Base-by-base conservation (phyloP, 2,113 vertebrate genomes). In the Oreochromis tanganicae region DNA sequence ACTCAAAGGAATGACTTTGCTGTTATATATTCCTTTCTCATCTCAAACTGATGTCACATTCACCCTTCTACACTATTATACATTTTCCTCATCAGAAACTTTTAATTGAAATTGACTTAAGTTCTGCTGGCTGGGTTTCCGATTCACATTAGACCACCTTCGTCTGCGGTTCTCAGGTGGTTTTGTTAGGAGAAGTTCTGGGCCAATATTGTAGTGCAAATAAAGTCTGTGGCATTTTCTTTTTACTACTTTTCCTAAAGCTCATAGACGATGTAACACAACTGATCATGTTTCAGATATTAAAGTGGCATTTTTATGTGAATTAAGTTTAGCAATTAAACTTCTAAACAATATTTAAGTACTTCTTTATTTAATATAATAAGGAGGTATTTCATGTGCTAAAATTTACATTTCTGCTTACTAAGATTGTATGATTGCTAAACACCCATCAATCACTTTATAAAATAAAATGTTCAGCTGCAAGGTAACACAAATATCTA, bases 61-160 rank as follows among this genome's bases (percentile, higher is more conserved):
- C 85, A 79, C 13, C 3, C 19, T 75, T 84, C 27, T 50, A 82
- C 4, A 24, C 8, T 46, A 52, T 29, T 85, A 32, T 32, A 32
- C 71, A 50, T 32, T 90, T 71, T 79, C 24, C 41, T 81, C 24
- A 12, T 83, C 55, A 68, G 55, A 86, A 92, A 89, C 73, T 75
- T 89, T 85, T 78, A 86, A 82, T 81, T 81, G 75, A 80, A 92
- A 82, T 61, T 57, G 83, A 82, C 34, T 34, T 61, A 14, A 6
- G 21, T 16, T 55, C 11, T 12, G 5, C n/a, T 12, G 4, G 7
- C n/a, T 55, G 46, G 2, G 41, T 78, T 78, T 78, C 43, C 1
- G 3, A 34, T 59, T 82, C 41, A 68, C 34, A 88, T 24, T 50
- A 41, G 36, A 27, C 34, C 83, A 36, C 68, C 34, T 29, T 16